Base-by-base conservation (phyloP, 2,113 vertebrate genomes). In the Psittacus erithacus region DNA sequence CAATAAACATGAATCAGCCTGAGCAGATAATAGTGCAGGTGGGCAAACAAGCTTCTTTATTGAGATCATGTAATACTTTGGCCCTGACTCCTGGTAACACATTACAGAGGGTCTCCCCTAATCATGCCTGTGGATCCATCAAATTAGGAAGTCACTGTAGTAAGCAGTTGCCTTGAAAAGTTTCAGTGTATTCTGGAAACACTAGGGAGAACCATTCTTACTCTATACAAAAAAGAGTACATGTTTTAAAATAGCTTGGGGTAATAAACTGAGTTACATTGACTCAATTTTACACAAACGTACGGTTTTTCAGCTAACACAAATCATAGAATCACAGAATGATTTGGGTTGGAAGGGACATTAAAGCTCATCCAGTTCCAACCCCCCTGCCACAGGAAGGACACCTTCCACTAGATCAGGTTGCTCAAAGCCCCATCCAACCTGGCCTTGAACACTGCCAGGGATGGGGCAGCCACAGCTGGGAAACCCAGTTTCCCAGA, bases 71-170 rank as follows among this genome's bases (percentile, higher is more conserved):
- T 74, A 63, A 69, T 84, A n/a, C 31, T 50, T 71, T 71, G 19
- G 6, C 69, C 53, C 65, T 63, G 69, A 86, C 31, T 63, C 13
- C 11, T 77, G 29, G 52, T 43, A 70, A 73, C n/a, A 57, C 65
- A 65, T 87, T 90, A 76, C 73, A 55, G 79, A 75, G 39, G 43
- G 53, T 53, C 28, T 95, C 82, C 69, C 29, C 78, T 33, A 60
- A 68, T 77, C 28, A 23, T 59, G 28, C 91, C 76, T 44, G 31
- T 75, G 86, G 60, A 71, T 63, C 67, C 86, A 35, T 94, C 17
- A 25, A 91, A 95, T 97, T 94, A 93, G 94, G 29, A 88, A 62
- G 47, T 84, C 68, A 73, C 55, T 33, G 82, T 71, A 90, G 82
- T 53, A 86, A 96, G 86, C 63, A 88, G 60, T 39, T 49, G 43